phyloP scores from a whole-genome alignment of 2,888 invertebrate genomes.

The Agrilus cyanescens region DNA sequence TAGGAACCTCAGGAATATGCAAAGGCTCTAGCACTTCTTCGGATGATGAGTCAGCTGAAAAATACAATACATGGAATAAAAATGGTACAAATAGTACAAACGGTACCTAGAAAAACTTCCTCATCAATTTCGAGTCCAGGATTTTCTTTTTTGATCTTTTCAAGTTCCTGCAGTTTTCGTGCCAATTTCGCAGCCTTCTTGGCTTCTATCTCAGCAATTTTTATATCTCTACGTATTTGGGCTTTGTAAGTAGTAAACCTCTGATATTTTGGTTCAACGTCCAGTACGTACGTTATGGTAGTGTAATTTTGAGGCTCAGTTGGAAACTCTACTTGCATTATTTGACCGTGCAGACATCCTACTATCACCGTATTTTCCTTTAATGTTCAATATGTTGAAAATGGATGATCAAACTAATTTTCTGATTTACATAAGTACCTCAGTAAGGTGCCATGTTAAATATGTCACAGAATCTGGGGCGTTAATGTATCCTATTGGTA shows the following conservation, averaged over 20 bases:
- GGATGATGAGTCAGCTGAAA: conserved; percentile 43
- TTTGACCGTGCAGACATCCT: conserved; percentile 44
- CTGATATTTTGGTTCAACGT: conserved; percentile 29
- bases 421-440: conserved; percentile 28
- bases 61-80: conserved; percentile 40
- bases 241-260: conserved; percentile 49
- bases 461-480: conserved; percentile 50
- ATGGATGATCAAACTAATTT: neutral
- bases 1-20: conserved; percentile 45
- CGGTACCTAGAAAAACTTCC: conserved; percentile 47
- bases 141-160: conserved; percentile 42
- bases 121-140: conserved; percentile 49
- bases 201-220: conserved; percentile 42
- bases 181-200: conserved; percentile 40
- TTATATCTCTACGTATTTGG: conserved; percentile 45
- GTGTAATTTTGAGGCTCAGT: conserved; percentile 34
- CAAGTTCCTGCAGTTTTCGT: conserved; percentile 45
- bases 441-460: conserved; percentile 54
- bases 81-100: conserved; percentile 40
- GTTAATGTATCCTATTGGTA: conserved; percentile 56
- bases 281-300: conserved; percentile 35
- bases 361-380: conserved; percentile 38
- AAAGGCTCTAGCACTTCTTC: conserved; percentile 42
- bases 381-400: conserved; percentile 9
- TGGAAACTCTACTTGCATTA: conserved; percentile 41